Evolutionary conservation across 1,140 invertebrate genomes (phyloP), one percentile per base, ranked within the genome.

Genomic region (Trigoniulus corallinus): DNA sequence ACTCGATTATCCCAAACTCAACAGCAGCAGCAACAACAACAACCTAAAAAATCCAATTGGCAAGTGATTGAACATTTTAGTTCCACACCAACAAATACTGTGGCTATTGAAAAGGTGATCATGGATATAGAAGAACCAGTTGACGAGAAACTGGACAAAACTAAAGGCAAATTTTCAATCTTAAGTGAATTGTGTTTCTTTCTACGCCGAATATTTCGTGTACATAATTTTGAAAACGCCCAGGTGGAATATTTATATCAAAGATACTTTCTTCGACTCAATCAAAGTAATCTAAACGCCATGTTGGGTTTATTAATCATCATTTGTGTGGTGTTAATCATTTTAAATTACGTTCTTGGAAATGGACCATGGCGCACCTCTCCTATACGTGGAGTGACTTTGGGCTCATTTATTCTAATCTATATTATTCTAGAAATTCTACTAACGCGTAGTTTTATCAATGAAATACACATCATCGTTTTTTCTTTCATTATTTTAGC

Each of bases 211-310:
- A 63, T 74, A 2, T 73, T 70, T 54, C 57, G 63, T 2, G 78
- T 77, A 27, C 78, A 80, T 62, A 74, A 75, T 55, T 82, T 82
- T 66, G 76, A 76, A 61, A 80, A 80, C 62, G 68, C 54, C 20
- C 70, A 87, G 79, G 82, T 91, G 59, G 88, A 91, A 68, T 81
- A 81, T 74, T 67, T 92, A 43, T 92, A 91, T 68, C 87, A 92
- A 66, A 75, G 86, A 41, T 93, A 93, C 69, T 91, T 92, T 64
- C 74, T 92, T 49, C 81, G 87, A 52, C 85, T 91, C 75, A 91
- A 89, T 70, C 86, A 91, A 67, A 84, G 79, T 57, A 89, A 88
- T 65, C 80, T 88, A 70, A 86, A 81, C 1, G 80, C 85, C 58
- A 73, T 91, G 37, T 72, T 92, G 47, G 79, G 76, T 3, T 71